Evolutionary conservation across 2,113 vertebrate species (phyloP).

Genomic region (Melanotaenia duboulayi): DNA sequence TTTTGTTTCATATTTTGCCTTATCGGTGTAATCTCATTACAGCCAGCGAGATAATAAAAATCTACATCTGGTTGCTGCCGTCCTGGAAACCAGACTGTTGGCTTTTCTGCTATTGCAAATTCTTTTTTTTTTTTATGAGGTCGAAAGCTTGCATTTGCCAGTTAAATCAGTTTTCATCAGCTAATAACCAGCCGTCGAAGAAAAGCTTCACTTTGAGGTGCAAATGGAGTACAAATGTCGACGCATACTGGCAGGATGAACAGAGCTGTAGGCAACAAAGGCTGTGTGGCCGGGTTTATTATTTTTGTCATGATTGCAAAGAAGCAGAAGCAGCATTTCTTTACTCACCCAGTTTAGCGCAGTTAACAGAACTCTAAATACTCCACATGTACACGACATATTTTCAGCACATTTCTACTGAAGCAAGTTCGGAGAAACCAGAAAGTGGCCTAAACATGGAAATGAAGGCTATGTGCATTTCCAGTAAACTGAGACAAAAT

Average conservation of each 20-base stretch:
- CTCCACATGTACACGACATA: not conserved
- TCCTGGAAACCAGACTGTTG: slow-evolving; percentile 47
- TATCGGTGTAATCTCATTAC: slow-evolving; percentile 31
- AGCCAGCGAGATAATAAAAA: slow-evolving; percentile 48
- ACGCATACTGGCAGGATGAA: slow-evolving; percentile 20
- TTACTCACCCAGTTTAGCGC: not conserved
- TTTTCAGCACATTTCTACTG: slow-evolving; percentile 23
- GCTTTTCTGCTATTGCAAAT: slow-evolving; percentile 27
- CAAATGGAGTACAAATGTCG: slow-evolving; percentile 41
- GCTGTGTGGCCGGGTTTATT: not conserved
- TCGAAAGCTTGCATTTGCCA: slow-evolving; percentile 40
- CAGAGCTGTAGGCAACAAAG: slow-evolving; percentile 27
- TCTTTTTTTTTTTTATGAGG: slow-evolving; percentile 36
- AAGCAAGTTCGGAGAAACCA: slow-evolving; percentile 23
- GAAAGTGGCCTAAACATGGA: slow-evolving; percentile 28
- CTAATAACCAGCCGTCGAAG: slow-evolving; percentile 61
- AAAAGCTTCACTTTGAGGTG: slow-evolving; percentile 64
- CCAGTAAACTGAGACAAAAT: slow-evolving; percentile 46
- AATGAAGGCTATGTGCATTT: slow-evolving; percentile 39
- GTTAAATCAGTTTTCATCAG: slow-evolving; percentile 58
- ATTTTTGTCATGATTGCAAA: slow-evolving; percentile 22
- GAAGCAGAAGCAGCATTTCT: slow-evolving; percentile 9
- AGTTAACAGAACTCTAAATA: not conserved
- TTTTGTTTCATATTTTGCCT: slow-evolving; percentile 1
- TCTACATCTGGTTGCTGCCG: slow-evolving; percentile 22